Conservation (phyloP, 2,113 vertebrate genomes). For the Ammodramus savannarum region DNA sequence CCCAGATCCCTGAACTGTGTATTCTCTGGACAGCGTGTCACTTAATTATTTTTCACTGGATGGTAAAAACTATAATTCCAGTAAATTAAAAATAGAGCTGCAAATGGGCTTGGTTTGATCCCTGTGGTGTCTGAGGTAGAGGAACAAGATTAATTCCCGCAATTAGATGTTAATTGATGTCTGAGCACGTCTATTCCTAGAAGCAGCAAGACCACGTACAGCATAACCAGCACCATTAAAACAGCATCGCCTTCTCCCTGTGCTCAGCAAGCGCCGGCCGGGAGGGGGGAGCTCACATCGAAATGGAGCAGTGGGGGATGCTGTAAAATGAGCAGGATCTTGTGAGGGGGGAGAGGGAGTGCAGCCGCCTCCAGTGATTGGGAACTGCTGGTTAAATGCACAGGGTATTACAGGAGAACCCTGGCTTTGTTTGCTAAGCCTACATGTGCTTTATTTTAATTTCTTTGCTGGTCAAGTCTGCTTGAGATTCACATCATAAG, state of each 20-base stretch:
- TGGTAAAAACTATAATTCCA: constrained; percentile 38
- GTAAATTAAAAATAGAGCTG: constrained; percentile 62
- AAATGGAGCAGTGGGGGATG: background rate
- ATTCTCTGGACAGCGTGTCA: constrained; percentile 33
- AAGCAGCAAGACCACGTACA: constrained; percentile 39
- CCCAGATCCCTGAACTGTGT: background rate
- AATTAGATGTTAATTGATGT: constrained; percentile 72
- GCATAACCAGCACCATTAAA: constrained; percentile 60
- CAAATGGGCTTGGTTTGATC: constrained; percentile 56
- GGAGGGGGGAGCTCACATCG: background rate
- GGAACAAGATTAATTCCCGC: constrained; percentile 66
- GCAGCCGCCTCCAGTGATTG: background rate
- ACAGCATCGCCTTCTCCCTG: constrained; percentile 25
- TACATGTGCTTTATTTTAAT: background rate
- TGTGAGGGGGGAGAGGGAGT: background rate
- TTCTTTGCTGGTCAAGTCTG: background rate
- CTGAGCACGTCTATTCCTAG: constrained; percentile 65
- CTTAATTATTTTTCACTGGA: constrained; percentile 50
- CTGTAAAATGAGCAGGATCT: background rate
- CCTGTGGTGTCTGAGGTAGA: constrained; percentile 43
- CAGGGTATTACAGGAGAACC: background rate
- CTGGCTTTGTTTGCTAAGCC: constrained; percentile 16
- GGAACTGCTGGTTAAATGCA: background rate
- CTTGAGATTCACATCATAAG: constrained; percentile 20
- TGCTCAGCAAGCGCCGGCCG: background rate